Base-by-base conservation (phyloP, 2,113 vertebrate genomes). In the Formicarius rufipectus region DNA sequence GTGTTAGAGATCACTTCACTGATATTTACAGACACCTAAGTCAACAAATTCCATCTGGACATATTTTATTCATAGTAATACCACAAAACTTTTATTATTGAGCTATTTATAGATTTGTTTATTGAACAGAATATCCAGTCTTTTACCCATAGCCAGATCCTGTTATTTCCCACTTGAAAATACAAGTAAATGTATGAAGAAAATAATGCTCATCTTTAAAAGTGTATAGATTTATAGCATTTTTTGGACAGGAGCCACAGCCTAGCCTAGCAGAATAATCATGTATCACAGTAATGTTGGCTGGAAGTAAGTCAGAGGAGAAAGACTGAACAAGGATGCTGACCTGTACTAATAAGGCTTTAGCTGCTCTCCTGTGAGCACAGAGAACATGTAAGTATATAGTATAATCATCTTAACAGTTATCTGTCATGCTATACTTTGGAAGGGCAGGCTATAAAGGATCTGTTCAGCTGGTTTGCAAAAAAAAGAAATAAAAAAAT, bases 391-490 rank as follows among this genome's bases (percentile, higher is more conserved):
- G 52, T 72, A 85, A 75, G 22, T 93, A 59, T 58, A 58, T 3
- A 73, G 35, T n/a, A 92, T 95, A 95, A 96, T 94, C 81, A 94
- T 44, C 68, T 90, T 96, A 96, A 92, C 25, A 3, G n/a, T 52
- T 66, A 84, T 93, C 85, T 89, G 85, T 85, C 94, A 91, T 94
- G 66, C 72, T 81, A 44, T 42, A 33, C 84, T 88, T 80, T 55
- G 81, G 73, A 86, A 93, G 35, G 69, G 52, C 67, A 78, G 44
- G 23, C 10, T 75, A 75, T 59, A 83, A 94, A 88, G 62, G 60
- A 91, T 75, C 40, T 80, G 59, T 89, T 95, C 91, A 85, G 78
- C 77, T 87, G 52, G 67, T 89, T 85, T 80, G 37, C 14, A 28
- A 76, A 81, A 84, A 76, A 60, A 67, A 27, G 14, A 42, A 75